A percentile compares a stretch with the other conserved stretches of the same genome.
phyloP scores from a whole-genome alignment of 2,888 invertebrate species.

The Steinernema scapterisci region DNA sequence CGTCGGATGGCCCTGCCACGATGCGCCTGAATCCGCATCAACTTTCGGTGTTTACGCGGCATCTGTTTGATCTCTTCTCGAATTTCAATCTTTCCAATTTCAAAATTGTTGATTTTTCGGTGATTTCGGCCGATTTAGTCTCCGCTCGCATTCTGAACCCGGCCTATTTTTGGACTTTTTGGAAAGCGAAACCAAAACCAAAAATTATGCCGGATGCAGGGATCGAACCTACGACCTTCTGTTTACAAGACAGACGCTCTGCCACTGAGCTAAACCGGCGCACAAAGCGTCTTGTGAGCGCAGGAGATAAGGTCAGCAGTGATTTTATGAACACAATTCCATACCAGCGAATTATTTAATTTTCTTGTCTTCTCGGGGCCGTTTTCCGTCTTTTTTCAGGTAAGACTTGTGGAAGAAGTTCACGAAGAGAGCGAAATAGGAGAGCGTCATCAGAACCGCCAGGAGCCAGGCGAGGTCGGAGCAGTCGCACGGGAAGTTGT shows the following conservation, averaged over 20 bases:
- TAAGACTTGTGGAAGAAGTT: conserved; percentile 19
- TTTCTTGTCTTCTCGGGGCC: background rate
- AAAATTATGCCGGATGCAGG: conserved; percentile 26
- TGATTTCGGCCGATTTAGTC: too few relatives aligned
- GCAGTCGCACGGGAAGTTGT: conserved; percentile 9
- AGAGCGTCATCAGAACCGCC: background rate
- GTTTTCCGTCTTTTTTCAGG: background rate
- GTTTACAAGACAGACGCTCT: conserved; percentile 60
- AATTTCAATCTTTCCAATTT: too few relatives aligned
- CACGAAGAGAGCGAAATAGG: background rate
- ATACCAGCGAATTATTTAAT: background rate
- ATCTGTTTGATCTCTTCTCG: too few relatives aligned
- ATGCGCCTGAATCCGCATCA: too few relatives aligned
- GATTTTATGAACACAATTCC: background rate
- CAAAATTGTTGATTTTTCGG: too few relatives aligned
- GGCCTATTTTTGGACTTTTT: too few relatives aligned
- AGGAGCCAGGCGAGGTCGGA: background rate
- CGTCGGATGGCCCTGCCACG: too few relatives aligned
- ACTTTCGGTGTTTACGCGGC: too few relatives aligned
- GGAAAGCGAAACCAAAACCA: background rate
- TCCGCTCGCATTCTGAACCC: too few relatives aligned
- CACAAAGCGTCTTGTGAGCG: background rate
- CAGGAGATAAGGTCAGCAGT: background rate
- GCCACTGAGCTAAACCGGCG: conserved; percentile 52
- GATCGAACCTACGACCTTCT: conserved; percentile 48